A percentile compares a stretch with the other conserved stretches of the same genome.
Conservation (phyloP, 2,797 vertebrate genomes). For the Sphaeramia orbicularis region DNA sequence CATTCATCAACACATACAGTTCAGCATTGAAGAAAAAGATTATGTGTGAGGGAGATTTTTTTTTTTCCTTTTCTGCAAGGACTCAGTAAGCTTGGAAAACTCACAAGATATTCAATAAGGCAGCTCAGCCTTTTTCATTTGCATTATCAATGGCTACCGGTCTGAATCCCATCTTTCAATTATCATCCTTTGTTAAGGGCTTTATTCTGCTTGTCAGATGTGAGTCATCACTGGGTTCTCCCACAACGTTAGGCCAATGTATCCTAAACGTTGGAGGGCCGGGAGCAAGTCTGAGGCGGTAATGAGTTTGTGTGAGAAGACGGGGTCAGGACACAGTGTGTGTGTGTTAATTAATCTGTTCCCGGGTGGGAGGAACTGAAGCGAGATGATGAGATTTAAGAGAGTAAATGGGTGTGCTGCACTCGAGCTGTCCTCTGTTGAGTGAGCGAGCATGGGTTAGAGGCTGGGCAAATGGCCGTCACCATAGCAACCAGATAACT, state of each 20-base stretch:
- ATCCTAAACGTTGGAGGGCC: conserved; percentile 83
- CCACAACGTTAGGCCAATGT: conserved; percentile 80
- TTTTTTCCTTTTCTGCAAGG: conserved; percentile 57
- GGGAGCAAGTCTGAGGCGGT: conserved; percentile 83
- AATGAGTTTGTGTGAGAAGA: conserved; percentile 87
- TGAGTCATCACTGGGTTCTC: conserved; percentile 82
- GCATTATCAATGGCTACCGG: conserved; percentile 81
- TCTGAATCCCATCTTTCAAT: conserved; percentile 84
- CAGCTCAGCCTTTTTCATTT: conserved; percentile 72
- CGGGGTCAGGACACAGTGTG: conserved; percentile 86
- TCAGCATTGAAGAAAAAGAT: conserved; percentile 31
- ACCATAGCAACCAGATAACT: conserved; percentile 84
- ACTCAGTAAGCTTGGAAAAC: conserved; percentile 51
- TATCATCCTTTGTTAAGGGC: conserved; percentile 83
- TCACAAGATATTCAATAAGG: conserved; percentile 71
- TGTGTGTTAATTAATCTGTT: conserved; percentile 88
- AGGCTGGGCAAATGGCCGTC: conserved; percentile 84
- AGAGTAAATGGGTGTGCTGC: conserved; percentile 86
- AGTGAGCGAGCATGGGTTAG: conserved; percentile 82
- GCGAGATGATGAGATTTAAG: conserved; percentile 88
- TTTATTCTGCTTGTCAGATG: conserved; percentile 84
- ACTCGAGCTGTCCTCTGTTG: conserved; percentile 84
- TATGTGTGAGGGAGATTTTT: conserved; percentile 52
- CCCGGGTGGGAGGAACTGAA: conserved; percentile 87
- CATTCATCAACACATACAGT: conserved; percentile 72